A percentile compares a stretch with the other conserved stretches of the same genome.
phyloP scores from a whole-genome alignment of 30 jellyfish, hydroid and myxozoan genomes.

The Rhopilema esculentum region DNA sequence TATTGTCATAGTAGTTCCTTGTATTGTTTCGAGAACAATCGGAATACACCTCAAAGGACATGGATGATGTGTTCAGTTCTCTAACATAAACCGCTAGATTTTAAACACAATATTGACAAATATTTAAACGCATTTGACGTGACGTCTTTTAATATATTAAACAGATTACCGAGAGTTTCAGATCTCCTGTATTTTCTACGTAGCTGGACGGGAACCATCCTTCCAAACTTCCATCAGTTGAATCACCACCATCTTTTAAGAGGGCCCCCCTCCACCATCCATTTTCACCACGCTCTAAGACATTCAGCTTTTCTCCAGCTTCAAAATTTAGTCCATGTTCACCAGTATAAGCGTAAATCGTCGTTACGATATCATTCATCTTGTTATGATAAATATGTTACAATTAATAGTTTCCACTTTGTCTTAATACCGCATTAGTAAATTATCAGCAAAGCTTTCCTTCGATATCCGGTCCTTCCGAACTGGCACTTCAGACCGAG shows the following conservation, averaged over 20 bases:
- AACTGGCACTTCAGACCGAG: background rate
- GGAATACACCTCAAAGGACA: background rate
- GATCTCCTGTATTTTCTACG: slow-evolving; percentile 21
- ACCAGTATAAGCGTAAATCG: slow-evolving; percentile 50
- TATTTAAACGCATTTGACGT: background rate
- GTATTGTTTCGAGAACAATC: background rate
- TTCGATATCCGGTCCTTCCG: background rate
- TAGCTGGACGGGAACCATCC: slow-evolving; percentile 84
- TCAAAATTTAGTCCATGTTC: slow-evolving; percentile 64
- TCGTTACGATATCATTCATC: slow-evolving; percentile 56
- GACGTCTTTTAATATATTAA: background rate
- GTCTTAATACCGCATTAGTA: too few relatives aligned
- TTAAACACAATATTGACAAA: background rate
- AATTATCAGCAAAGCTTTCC: too few relatives aligned
- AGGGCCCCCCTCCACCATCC: slow-evolving; percentile 84
- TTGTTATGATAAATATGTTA: background rate
- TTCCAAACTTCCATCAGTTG: slow-evolving; percentile 24
- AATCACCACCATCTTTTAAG: slow-evolving; percentile 38
- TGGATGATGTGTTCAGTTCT: background rate
- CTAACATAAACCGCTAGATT: background rate
- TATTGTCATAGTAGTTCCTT: background rate
- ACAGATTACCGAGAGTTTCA: slow-evolving; percentile 17
- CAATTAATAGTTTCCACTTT: background rate
- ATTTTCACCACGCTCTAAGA: slow-evolving; percentile 61
- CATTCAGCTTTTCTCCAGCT: slow-evolving; percentile 62